Evolutionary conservation across 2,888 invertebrate species (phyloP).

Genomic region (Mythimna vitellina): DNA sequence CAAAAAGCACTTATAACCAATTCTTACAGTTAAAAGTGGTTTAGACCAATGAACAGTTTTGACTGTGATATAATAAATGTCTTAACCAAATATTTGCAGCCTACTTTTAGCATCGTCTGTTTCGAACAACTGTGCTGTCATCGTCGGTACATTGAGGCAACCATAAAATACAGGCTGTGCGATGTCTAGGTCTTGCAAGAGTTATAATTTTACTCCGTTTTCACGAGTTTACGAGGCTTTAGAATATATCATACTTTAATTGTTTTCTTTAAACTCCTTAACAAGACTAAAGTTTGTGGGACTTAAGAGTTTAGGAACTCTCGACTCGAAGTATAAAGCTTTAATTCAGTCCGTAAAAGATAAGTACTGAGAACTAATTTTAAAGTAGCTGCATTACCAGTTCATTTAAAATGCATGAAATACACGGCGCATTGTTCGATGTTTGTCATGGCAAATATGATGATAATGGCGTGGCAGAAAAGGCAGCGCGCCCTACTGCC

Average conservation of each 20-base stretch:
- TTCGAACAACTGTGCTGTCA: neutral
- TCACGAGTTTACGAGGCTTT: constrained; percentile 8
- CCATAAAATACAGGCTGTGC: constrained; percentile 21
- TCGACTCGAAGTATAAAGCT: constrained; percentile 54
- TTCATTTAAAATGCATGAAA: constrained; percentile 55
- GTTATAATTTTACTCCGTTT: neutral
- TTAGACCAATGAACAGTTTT: too few relatives aligned
- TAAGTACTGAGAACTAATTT: constrained; percentile 53
- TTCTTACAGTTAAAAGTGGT: too few relatives aligned
- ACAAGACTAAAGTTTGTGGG: constrained; percentile 48
- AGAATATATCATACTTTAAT: constrained; percentile 29
- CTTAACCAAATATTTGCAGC: constrained; percentile 32
- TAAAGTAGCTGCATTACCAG: constrained; percentile 53
- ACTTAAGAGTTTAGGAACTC: constrained; percentile 48
- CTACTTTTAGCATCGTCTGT: constrained; percentile 9
- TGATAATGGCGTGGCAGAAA: constrained; percentile 49
- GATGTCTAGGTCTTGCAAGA: neutral
- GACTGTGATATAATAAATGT: constrained; percentile 19
- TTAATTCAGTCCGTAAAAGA: constrained; percentile 49
- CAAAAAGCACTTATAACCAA: too few relatives aligned
- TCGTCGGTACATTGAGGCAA: constrained; percentile 1
- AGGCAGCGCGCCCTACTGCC: constrained; percentile 43
- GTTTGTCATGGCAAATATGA: constrained; percentile 52
- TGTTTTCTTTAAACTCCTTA: constrained; percentile 47
- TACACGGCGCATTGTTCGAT: constrained; percentile 38